These are phyloP conservation scores for Hipposideros larvatus DNA, from an alignment of 2,797 vertebrate species.

Conservation along the genomic window DNA sequence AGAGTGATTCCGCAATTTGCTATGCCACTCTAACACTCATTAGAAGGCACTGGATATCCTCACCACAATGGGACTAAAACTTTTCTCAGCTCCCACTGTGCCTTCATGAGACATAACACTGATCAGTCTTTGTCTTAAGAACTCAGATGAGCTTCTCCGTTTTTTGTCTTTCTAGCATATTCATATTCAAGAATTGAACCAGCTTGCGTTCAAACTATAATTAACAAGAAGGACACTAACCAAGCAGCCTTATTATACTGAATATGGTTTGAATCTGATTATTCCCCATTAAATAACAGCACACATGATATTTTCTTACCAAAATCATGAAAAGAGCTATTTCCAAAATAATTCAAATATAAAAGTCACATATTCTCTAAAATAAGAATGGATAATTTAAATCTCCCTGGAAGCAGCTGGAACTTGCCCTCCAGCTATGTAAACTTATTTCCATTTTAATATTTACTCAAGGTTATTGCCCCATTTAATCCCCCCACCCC, in stretches of 20 bases:
- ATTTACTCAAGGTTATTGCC: constrained; percentile 10
- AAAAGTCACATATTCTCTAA: constrained; percentile 25
- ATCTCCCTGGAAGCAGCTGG: not conserved
- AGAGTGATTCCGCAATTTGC: not conserved
- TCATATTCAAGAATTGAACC: not conserved
- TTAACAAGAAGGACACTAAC: not conserved
- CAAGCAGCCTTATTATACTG: not conserved
- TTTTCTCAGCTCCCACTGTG: not conserved
- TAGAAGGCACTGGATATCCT: not conserved
- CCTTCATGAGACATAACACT: not conserved
- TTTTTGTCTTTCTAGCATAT: not conserved
- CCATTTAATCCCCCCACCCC: not conserved
- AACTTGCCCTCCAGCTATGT: constrained; percentile 23
- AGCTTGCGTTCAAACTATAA: not conserved
- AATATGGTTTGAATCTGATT: not conserved
- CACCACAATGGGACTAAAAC: not conserved
- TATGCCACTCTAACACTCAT: not conserved
- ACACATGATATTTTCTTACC: not conserved
- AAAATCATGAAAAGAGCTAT: not conserved
- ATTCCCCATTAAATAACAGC: constrained; percentile 23
- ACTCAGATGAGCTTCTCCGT: not conserved
- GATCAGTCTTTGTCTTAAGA: not conserved
- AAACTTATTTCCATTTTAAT: constrained; percentile 41
- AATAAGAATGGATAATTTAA: constrained; percentile 8
- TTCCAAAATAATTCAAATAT: constrained; percentile 24